Conservation (phyloP, 2,797 vertebrate genomes). For the Ispidina lecontei region DNA sequence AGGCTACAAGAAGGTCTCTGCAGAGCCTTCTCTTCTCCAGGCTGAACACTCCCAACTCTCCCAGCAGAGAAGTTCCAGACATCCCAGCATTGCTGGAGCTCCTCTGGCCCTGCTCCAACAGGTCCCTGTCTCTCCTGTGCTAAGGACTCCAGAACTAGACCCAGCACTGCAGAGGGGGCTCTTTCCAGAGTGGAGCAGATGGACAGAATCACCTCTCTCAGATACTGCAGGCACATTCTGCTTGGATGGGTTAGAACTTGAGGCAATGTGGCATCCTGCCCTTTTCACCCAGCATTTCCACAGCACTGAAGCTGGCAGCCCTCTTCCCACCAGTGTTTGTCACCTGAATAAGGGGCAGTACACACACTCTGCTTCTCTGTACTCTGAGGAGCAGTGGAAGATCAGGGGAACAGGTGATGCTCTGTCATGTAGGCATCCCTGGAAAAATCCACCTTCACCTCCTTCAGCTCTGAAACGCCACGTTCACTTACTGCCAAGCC, state of each 20-base stretch:
- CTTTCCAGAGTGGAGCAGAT: no score
- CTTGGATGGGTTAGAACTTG: background rate
- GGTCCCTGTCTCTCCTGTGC: no score
- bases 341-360: background rate
- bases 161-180: no score
- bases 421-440: background rate
- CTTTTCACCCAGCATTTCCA: background rate
- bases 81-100: no score
- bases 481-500: background rate
- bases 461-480: background rate
- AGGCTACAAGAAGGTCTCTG: no score
- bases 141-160: no score
- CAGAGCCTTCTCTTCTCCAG: no score
- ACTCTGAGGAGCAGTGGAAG: background rate
- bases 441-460: background rate
- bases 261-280: background rate
- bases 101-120: no score
- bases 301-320: background rate
- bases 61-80: no score
- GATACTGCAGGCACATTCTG: background rate
- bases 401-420: background rate
- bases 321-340: background rate
- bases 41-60: no score
- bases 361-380: background rate
- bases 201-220: no score